phyloP scores from a whole-genome alignment of 2,113 vertebrate genomes.

The Pardalotus punctatus region DNA sequence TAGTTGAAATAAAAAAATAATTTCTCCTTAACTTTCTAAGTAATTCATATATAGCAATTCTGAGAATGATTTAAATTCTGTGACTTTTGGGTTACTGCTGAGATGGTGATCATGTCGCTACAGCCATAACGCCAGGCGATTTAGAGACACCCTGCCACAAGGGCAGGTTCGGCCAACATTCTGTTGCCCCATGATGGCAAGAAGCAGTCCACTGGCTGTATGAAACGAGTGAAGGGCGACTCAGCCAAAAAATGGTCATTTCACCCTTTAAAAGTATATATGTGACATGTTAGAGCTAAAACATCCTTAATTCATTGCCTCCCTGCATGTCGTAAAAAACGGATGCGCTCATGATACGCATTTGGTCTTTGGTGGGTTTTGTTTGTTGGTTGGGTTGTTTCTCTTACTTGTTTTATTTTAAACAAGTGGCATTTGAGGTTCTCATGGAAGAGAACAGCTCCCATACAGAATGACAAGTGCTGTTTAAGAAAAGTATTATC shows the following conservation, averaged over 20 bases:
- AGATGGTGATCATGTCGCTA: not conserved
- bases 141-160: not conserved
- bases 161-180: not conserved
- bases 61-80: not conserved
- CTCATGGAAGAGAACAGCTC: not conserved
- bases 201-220: not conserved
- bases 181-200: not conserved
- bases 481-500: not conserved
- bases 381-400: not conserved
- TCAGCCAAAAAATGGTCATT: not conserved
- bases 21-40: conserved; percentile 49
- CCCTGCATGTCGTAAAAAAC: not conserved
- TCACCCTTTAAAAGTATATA: not conserved
- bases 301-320: not conserved
- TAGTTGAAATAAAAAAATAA: conserved; percentile 56
- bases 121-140: not conserved
- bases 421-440: not conserved
- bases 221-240: not conserved
- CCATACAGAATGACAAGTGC: not conserved
- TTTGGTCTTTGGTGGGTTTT: not conserved
- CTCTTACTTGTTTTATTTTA: not conserved
- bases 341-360: not conserved
- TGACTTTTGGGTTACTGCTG: not conserved
- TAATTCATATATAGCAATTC: not conserved
- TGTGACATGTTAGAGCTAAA: not conserved